Evolutionary conservation across 2,888 invertebrate species (phyloP).

Genomic region (Xanthorhoe spadicearia): DNA sequence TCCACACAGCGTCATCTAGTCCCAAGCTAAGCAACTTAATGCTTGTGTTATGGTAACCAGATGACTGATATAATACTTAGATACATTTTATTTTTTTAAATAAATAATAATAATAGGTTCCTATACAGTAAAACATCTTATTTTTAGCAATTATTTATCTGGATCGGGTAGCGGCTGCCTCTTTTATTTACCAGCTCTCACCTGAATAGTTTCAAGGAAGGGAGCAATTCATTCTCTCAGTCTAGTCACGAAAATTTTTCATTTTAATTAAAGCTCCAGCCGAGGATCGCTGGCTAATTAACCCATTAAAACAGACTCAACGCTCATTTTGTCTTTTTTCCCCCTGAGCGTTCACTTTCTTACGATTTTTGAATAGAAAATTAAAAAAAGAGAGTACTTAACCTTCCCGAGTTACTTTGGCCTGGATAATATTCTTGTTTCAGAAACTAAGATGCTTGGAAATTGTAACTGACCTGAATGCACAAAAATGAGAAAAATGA

Average conservation of each 20-base stretch:
- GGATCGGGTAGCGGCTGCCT: slow-evolving; percentile 32
- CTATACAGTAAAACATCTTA: background rate
- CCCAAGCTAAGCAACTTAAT: no score
- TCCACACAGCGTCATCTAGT: no score
- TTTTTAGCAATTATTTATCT: slow-evolving; percentile 1
- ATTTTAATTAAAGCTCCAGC: slow-evolving; percentile 82
- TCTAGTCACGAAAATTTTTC: slow-evolving; percentile 83
- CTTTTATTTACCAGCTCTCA: slow-evolving; percentile 69
- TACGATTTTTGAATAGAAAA: slow-evolving; percentile 73
- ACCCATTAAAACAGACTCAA: slow-evolving; percentile 83
- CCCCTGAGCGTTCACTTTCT: slow-evolving; percentile 73
- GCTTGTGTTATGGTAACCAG: no score
- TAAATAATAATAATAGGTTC: background rate
- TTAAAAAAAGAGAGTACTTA: slow-evolving; percentile 43
- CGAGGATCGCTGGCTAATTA: slow-evolving; percentile 82
- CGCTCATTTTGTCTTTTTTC: slow-evolving; percentile 77
- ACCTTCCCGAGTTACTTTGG: slow-evolving; percentile 18
- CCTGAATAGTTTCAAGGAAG: slow-evolving; percentile 80
- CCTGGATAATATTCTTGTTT: slow-evolving; percentile 16
- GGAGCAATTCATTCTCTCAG: slow-evolving; percentile 77
- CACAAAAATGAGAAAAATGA: background rate
- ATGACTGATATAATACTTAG: no score
- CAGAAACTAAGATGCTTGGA: slow-evolving; percentile 8
- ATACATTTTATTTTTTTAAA: no score
- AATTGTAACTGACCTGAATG: slow-evolving; percentile 11